These are phyloP conservation scores for Patiria pectinifera DNA, from an alignment of 53 echinoderm and acorn worm species.

Conservation along the genomic window DNA sequence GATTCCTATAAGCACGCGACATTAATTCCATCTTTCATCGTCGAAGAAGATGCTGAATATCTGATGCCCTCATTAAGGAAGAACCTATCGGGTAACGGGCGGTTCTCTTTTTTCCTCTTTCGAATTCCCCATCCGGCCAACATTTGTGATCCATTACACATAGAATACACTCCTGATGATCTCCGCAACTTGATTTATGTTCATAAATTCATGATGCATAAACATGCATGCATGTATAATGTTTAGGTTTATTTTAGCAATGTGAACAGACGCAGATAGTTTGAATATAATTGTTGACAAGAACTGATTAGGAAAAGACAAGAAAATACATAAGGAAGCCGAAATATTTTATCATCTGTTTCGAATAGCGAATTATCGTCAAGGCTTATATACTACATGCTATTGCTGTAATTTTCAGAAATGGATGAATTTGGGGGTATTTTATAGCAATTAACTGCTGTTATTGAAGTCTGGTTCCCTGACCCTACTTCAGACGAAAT, in stretches of 20 bases:
- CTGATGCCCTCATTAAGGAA: slow-evolving; percentile 43
- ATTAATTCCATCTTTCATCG: slow-evolving; percentile 50
- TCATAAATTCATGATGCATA: neutral
- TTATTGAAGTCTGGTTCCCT: too few species aligned
- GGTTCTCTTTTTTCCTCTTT: neutral
- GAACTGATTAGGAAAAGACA: too few species aligned
- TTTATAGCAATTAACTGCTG: too few species aligned
- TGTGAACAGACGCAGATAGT: too few species aligned
- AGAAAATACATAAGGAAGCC: neutral
- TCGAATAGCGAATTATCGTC: too few species aligned
- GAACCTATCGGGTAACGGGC: slow-evolving; percentile 37
- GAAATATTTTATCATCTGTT: too few species aligned
- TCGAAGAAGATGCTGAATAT: slow-evolving; percentile 46
- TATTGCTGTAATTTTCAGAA: too few species aligned
- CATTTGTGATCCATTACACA: slow-evolving; percentile 40
- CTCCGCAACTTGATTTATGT: neutral
- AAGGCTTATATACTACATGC: too few species aligned
- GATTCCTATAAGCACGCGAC: neutral
- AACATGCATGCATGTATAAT: neutral
- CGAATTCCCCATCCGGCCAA: neutral
- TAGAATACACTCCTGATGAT: neutral
- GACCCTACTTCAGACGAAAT: too few species aligned
- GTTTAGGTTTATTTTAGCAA: neutral
- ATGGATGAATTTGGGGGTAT: too few species aligned
- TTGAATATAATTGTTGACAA: too few species aligned